Evolutionary conservation across 2,113 vertebrate genomes (phyloP).

Genomic region (Rhinolophus sinicus): DNA sequence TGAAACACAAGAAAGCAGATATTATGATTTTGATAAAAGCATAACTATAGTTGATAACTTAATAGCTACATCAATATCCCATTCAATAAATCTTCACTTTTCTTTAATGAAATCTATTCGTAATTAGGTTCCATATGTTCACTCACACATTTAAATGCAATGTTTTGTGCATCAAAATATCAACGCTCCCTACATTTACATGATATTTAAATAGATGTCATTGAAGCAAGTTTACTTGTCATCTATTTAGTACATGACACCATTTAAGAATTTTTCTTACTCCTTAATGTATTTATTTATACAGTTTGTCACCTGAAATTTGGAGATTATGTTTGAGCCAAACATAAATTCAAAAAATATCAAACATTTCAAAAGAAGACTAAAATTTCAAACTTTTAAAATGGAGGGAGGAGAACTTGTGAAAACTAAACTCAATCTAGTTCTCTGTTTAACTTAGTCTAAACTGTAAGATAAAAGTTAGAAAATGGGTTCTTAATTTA

Average conservation of each 20-base stretch:
- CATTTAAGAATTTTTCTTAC: neutral
- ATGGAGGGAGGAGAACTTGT: neutral
- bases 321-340: neutral
- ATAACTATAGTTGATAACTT: neutral
- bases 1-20: neutral
- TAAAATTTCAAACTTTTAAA: neutral
- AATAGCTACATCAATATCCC: neutral
- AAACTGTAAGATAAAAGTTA: neutral
- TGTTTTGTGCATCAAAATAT: neutral
- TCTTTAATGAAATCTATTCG: neutral
- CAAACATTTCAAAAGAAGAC: neutral
- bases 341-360: neutral
- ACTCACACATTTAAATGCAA: neutral
- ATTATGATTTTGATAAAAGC: neutral
- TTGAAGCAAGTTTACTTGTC: neutral
- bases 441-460: neutral
- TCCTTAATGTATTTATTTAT: neutral
- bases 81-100: neutral
- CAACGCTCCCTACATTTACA: neutral
- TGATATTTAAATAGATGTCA: neutral
- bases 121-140: neutral
- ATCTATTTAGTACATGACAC: neutral
- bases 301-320: neutral
- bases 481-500: neutral
- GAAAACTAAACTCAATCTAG: neutral